phyloP scores from a whole-genome alignment of 2,113 vertebrate genomes.

The Charadrius vociferus region DNA sequence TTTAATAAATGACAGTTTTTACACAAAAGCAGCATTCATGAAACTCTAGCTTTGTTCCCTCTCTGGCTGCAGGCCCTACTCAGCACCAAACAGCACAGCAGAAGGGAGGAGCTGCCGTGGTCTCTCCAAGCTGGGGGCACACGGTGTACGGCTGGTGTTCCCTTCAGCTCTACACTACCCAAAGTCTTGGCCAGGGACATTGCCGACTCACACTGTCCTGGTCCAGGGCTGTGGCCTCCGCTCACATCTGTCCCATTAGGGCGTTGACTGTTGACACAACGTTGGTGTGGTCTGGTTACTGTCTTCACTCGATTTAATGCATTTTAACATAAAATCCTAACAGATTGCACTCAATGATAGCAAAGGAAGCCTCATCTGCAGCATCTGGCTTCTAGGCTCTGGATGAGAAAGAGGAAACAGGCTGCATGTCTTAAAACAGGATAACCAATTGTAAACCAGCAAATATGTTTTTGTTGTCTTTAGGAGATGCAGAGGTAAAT shows the following conservation, averaged over 20 bases:
- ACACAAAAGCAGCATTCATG: background rate
- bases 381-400: background rate
- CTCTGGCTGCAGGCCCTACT: background rate
- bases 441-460: background rate
- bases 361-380: background rate
- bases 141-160: background rate
- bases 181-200: background rate
- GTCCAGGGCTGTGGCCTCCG: background rate
- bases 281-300: background rate
- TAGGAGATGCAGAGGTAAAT: background rate
- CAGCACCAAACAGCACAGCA: fast-evolving
- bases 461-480: background rate
- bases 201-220: fast-evolving
- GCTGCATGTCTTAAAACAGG: background rate
- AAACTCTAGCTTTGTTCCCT: background rate
- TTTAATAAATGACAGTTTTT: background rate
- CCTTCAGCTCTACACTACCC: background rate
- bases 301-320: background rate
- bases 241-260: background rate
- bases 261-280: background rate
- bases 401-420: background rate
- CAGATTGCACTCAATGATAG: background rate
- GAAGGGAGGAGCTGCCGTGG: background rate
- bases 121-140: background rate
- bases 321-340: background rate